Conservation (phyloP, 2,888 invertebrate genomes). For the Troides aeacus region DNA sequence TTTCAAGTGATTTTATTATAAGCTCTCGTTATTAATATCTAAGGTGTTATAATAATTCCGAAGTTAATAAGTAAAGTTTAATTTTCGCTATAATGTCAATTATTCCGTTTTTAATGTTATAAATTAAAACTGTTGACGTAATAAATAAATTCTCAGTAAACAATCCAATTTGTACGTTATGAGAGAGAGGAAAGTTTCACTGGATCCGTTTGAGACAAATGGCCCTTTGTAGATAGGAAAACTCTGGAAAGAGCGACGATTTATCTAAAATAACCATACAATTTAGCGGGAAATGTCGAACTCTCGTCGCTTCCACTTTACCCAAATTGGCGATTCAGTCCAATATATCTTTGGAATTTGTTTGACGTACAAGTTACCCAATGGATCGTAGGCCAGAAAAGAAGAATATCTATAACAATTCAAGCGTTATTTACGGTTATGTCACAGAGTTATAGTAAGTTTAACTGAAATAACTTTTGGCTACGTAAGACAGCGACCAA, state of each 20-base stretch:
- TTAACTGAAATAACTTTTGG: slow-evolving; percentile 54
- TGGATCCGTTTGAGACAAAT: slow-evolving; percentile 70
- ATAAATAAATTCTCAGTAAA: slow-evolving; percentile 27
- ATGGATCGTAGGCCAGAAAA: slow-evolving; percentile 56
- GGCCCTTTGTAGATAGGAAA: slow-evolving; percentile 68
- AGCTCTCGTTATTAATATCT: no score
- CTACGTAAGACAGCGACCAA: slow-evolving; percentile 45
- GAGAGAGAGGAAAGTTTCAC: slow-evolving; percentile 58
- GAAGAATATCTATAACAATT: slow-evolving; percentile 67
- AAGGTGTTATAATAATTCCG: no score
- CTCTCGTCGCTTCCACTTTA: slow-evolving; percentile 71
- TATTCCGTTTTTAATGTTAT: neutral
- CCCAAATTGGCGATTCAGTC: slow-evolving; percentile 73
- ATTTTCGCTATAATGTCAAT: neutral
- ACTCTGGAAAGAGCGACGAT: slow-evolving; percentile 68
- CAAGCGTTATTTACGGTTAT: slow-evolving; percentile 67
- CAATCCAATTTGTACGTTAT: slow-evolving; percentile 37
- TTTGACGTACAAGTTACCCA: slow-evolving; percentile 68
- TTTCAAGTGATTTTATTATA: no score
- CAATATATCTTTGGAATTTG: slow-evolving; percentile 73
- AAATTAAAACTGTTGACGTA: slow-evolving; percentile 16
- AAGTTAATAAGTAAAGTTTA: neutral
- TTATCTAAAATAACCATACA: slow-evolving; percentile 77
- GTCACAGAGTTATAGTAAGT: slow-evolving; percentile 57
- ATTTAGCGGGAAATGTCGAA: slow-evolving; percentile 71